These are phyloP conservation scores for Ypsolopha scabrella DNA, from an alignment of 2,888 invertebrate species.

Conservation along the genomic window DNA sequence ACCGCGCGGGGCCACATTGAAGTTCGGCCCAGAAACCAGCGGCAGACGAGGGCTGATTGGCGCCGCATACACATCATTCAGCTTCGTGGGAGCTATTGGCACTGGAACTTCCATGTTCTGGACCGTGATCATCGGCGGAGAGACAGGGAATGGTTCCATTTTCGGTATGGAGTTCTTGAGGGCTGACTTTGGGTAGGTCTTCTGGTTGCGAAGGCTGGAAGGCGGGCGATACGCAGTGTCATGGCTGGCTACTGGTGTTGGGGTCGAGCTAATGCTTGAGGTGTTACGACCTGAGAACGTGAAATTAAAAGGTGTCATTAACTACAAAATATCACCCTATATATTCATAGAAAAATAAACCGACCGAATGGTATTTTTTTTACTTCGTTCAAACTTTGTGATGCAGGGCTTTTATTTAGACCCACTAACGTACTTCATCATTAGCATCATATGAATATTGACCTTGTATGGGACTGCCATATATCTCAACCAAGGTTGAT, in stretches of 20 bases:
- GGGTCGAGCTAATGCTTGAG: slow-evolving; percentile 53
- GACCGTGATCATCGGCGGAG: slow-evolving; percentile 40
- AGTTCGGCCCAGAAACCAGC: slow-evolving; percentile 71
- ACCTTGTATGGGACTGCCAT: no score
- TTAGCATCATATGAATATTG: no score
- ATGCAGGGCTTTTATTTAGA: no score
- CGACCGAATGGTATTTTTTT: no score
- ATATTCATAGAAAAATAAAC: no score
- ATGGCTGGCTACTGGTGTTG: slow-evolving; percentile 55
- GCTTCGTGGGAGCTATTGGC: slow-evolving; percentile 53
- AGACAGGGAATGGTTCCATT: slow-evolving; percentile 61
- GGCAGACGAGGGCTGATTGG: slow-evolving; percentile 52
- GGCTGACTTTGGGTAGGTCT: slow-evolving; percentile 59
- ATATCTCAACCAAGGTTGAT: no score
- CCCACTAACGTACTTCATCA: no score
- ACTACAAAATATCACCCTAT: no score
- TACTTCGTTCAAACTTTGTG: no score
- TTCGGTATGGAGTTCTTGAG: slow-evolving; percentile 48
- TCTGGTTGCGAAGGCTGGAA: slow-evolving; percentile 54
- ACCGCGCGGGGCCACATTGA: slow-evolving; percentile 87
- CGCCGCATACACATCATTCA: slow-evolving; percentile 59
- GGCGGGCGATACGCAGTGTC: slow-evolving; percentile 65
- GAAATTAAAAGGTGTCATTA: background rate
- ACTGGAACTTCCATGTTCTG: slow-evolving; percentile 45
- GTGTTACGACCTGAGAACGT: slow-evolving; percentile 57